A percentile compares a stretch with the other conserved stretches of the same genome.
Evolutionary conservation across 2,888 invertebrate genomes (phyloP).

Genomic region (Bombylius discolor): DNA sequence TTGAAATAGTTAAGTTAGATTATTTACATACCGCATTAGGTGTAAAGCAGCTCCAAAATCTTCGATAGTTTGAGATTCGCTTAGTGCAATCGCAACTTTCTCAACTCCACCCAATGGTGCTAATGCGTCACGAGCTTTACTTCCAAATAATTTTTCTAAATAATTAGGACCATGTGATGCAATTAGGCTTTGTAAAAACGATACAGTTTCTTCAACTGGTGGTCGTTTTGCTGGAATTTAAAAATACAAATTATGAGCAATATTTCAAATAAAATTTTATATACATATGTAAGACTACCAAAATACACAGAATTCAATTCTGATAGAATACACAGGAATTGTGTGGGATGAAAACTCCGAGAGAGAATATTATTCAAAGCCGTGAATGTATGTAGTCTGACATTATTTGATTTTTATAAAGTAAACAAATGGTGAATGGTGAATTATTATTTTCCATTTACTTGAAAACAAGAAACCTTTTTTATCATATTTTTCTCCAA

Average conservation of each 20-base stretch:
- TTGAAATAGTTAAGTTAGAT: conserved; percentile 4
- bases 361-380: no score
- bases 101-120: conserved; percentile 88
- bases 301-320: no score
- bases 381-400: no score
- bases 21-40: conserved; percentile 31
- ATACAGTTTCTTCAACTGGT: conserved; percentile 92
- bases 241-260: background rate
- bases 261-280: no score
- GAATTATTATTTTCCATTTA: no score
- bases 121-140: conserved; percentile 83
- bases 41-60: conserved; percentile 52
- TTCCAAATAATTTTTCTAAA: conserved; percentile 89
- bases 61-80: conserved; percentile 91
- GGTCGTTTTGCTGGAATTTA: conserved; percentile 73
- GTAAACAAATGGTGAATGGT: no score
- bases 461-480: no score
- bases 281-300: no score
- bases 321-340: no score
- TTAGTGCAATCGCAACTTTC: conserved; percentile 84
- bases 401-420: no score
- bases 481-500: no score
- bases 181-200: conserved; percentile 83
- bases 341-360: no score
- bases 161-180: conserved; percentile 95